Conservation (phyloP, 2,797 vertebrate genomes). For the Bucorvus abyssinicus region DNA sequence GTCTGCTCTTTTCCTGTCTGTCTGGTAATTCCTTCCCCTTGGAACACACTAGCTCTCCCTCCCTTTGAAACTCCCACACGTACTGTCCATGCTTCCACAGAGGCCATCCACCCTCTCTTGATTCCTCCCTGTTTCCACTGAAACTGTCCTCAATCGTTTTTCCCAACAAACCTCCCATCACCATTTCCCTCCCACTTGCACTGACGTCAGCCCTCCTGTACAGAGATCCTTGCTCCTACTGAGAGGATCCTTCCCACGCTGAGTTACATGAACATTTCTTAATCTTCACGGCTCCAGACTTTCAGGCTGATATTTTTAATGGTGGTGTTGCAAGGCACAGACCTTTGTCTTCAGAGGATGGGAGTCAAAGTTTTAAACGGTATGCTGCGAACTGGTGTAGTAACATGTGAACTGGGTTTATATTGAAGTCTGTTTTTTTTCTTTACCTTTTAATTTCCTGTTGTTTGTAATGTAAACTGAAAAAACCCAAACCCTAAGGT, state of each 20-base stretch:
- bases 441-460: not conserved
- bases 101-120: not conserved
- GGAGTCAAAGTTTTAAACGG: not conserved
- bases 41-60: not conserved
- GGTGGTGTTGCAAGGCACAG: not conserved
- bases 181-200: slow-evolving; percentile 47
- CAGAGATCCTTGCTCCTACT: slow-evolving; percentile 14
- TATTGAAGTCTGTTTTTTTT: not conserved
- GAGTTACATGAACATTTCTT: not conserved
- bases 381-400: not conserved
- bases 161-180: slow-evolving; percentile 7
- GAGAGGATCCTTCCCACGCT: slow-evolving; percentile 55
- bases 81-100: not conserved
- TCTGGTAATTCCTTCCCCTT: slow-evolving; percentile 9
- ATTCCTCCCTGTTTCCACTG: slow-evolving; percentile 30
- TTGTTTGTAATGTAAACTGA: not conserved
- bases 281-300: not conserved
- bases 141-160: not conserved
- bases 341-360: not conserved
- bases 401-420: not conserved
- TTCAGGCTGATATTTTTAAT: not conserved
- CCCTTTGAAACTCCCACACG: slow-evolving; percentile 3
- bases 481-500: not conserved
- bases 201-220: slow-evolving; percentile 54
- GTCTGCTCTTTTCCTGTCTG: slow-evolving; percentile 29